A percentile compares a stretch with the other conserved stretches of the same genome.
These are phyloP conservation scores for Rhinatrema bivittatum DNA, from an alignment of 2,797 vertebrate genomes.

Conservation along the genomic window DNA sequence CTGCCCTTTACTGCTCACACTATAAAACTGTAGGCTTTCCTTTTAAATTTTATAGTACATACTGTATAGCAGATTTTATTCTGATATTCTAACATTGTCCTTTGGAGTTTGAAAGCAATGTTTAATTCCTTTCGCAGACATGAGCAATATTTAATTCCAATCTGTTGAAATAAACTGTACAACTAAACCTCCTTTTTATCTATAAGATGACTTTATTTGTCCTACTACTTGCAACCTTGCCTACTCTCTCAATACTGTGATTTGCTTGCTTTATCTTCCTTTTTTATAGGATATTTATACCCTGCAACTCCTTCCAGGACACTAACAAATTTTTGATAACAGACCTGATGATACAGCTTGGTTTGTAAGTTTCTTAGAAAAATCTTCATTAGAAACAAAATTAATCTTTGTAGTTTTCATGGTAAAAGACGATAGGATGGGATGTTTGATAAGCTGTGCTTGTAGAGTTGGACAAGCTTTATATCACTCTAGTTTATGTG, in stretches of 20 bases:
- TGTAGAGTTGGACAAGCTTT: slow-evolving; percentile 45
- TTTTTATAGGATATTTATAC: slow-evolving; percentile 41
- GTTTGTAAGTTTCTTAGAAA: slow-evolving; percentile 42
- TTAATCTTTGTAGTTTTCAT: slow-evolving; percentile 63
- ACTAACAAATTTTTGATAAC: slow-evolving; percentile 36
- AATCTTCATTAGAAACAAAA: slow-evolving; percentile 55
- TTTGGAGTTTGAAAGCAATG: no score
- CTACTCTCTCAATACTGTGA: slow-evolving; percentile 32
- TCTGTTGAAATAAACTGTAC: no score
- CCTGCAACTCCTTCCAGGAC: slow-evolving; percentile 22
- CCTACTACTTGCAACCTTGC: slow-evolving; percentile 8
- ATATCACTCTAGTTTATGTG: slow-evolving; percentile 58
- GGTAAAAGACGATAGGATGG: slow-evolving; percentile 25
- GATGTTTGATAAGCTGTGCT: slow-evolving; percentile 44
- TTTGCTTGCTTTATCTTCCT: slow-evolving; percentile 38
- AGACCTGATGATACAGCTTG: slow-evolving; percentile 34
- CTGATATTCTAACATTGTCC: no score
- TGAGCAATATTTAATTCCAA: no score
- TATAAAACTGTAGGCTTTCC: no score
- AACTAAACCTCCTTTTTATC: no score
- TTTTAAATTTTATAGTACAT: no score
- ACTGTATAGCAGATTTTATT: no score
- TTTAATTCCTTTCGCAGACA: no score
- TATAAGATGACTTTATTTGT: slow-evolving; percentile 33
- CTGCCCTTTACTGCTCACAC: no score